Conservation (phyloP, 2,888 invertebrate species). For the Argyresthia goedartella region DNA sequence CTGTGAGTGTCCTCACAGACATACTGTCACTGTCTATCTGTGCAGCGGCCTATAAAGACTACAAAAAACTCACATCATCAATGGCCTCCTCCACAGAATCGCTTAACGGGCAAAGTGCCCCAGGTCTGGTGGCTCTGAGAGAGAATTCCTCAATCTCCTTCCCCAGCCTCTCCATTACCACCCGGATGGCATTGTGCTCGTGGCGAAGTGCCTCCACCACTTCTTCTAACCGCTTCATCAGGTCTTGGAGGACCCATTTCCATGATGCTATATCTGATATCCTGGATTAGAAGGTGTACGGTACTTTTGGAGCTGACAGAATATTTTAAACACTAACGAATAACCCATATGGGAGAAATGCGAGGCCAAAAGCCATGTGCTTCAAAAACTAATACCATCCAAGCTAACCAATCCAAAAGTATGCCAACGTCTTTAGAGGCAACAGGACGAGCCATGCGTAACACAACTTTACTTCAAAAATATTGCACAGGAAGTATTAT, state of each 20-base stretch:
- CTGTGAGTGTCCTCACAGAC: not conserved
- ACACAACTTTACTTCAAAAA: too few species aligned
- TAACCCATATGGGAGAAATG: not conserved
- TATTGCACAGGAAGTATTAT: not conserved
- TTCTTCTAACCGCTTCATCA: conserved; percentile 41
- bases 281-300: conserved; percentile 18
- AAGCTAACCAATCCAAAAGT: not conserved
- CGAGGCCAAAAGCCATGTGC: not conserved
- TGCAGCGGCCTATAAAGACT: not conserved
- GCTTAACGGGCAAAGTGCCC: conserved; percentile 33
- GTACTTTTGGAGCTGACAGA: not conserved
- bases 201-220: conserved; percentile 31
- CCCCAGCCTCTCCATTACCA: conserved; percentile 36
- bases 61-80: conserved; percentile 25
- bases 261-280: conserved; percentile 53
- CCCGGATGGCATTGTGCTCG: conserved; percentile 42
- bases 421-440: not conserved
- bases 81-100: conserved; percentile 49
- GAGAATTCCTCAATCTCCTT: conserved; percentile 33
- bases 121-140: conserved; percentile 31
- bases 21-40: not conserved
- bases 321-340: too few species aligned
- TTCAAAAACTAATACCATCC: not conserved
- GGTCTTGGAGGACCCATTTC: conserved; percentile 53
- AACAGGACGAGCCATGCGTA: not conserved